These are phyloP conservation scores for Drosophila colorata DNA, from an alignment of 2,888 invertebrate genomes.

Conservation along the genomic window DNA sequence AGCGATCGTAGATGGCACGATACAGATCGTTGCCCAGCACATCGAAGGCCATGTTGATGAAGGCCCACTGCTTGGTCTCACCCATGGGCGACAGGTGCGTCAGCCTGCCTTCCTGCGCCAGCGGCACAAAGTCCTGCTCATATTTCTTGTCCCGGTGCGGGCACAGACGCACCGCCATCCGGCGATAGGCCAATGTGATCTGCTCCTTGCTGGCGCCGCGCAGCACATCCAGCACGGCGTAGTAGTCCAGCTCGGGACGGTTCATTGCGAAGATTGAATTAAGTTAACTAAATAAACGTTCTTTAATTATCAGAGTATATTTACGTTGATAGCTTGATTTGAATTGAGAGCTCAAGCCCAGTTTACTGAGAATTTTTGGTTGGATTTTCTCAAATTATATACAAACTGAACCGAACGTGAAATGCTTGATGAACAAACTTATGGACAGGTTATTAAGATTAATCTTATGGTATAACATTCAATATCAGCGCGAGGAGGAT, in stretches of 20 bases:
- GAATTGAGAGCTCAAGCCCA: conserved; percentile 34
- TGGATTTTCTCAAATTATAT: conserved; percentile 53
- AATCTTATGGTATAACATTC: conserved; percentile 41
- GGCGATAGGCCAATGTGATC: conserved; percentile 90
- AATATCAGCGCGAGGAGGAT: conserved; percentile 18
- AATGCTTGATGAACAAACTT: conserved; percentile 37
- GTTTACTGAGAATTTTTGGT: conserved; percentile 71
- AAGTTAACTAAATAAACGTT: conserved; percentile 13
- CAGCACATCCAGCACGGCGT: conserved; percentile 90
- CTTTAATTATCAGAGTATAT: conserved; percentile 16
- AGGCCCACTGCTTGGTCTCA: conserved; percentile 80
- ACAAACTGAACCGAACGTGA: conserved; percentile 43
- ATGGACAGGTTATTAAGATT: conserved; percentile 38
- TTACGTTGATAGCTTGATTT: conserved; percentile 22
- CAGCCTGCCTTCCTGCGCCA: conserved; percentile 69
- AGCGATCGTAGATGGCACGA: conserved; percentile 94
- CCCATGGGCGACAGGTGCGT: conserved; percentile 76
- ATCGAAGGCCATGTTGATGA: conserved; percentile 92
- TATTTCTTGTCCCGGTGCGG: conserved; percentile 84
- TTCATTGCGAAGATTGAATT: conserved; percentile 65
- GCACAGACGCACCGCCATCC: conserved; percentile 86
- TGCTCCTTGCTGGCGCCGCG: conserved; percentile 88
- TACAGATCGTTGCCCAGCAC: conserved; percentile 87
- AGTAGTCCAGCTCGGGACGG: conserved; percentile 88
- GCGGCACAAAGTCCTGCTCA: conserved; percentile 87